Conservation (phyloP, 2,113 vertebrate species). For the Myotis yumanensis region DNA sequence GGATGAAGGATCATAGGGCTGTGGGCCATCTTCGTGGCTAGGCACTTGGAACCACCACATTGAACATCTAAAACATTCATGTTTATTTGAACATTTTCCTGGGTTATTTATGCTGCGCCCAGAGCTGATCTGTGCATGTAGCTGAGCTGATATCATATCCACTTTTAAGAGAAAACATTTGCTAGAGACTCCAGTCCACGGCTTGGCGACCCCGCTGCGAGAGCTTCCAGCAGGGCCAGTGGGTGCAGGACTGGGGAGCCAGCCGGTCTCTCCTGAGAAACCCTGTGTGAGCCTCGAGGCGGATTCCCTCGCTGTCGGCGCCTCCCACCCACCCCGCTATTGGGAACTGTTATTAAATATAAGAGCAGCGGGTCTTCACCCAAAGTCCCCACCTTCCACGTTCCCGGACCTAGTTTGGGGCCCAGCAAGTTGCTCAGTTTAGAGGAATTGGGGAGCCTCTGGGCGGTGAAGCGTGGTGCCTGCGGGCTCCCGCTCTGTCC, state of each 20-base stretch:
- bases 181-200: not conserved
- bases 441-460: conserved; percentile 59
- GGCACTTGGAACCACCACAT: too few species aligned
- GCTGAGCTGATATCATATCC: too few species aligned
- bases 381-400: conserved; percentile 35
- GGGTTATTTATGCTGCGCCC: too few species aligned
- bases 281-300: not conserved
- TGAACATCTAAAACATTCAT: too few species aligned
- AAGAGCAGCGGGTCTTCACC: conserved; percentile 43
- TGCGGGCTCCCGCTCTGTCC: not conserved
- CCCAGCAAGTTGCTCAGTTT: conserved; percentile 67
- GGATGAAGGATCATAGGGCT: too few species aligned
- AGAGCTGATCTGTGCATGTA: too few species aligned
- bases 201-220: not conserved
- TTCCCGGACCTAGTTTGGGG: conserved; percentile 73
- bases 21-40: too few species aligned
- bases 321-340: not conserved
- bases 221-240: not conserved
- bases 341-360: conserved; percentile 47
- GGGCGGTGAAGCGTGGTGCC: conserved; percentile 51
- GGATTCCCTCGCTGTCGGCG: not conserved
- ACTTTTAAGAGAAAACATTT: not conserved
- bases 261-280: conserved; percentile 10
- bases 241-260: not conserved
- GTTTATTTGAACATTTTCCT: too few species aligned